A percentile compares a stretch with the other conserved stretches of the same genome.
These are phyloP conservation scores for Apis dorsata DNA, from an alignment of 1,140 invertebrate species.

Conservation along the genomic window DNA sequence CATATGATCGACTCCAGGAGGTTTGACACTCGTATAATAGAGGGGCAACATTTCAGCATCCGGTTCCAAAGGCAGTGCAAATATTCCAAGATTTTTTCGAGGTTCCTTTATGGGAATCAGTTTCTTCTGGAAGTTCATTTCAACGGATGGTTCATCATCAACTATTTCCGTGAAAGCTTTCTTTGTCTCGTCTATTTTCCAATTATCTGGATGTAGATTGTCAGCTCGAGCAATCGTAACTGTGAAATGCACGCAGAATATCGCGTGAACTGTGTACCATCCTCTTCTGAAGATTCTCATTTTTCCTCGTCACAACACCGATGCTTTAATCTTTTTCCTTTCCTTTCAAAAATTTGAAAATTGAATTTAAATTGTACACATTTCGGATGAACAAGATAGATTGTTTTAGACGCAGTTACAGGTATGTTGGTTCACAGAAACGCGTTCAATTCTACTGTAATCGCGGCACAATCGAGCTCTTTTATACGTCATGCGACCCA, in stretches of 20 bases:
- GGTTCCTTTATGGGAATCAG: slow-evolving; percentile 35
- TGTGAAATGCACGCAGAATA: slow-evolving; percentile 23
- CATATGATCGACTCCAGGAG: slow-evolving; percentile 76
- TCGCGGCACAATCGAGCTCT: slow-evolving; percentile 58
- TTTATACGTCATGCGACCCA: slow-evolving; percentile 70
- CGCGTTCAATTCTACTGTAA: slow-evolving; percentile 67
- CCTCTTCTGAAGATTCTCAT: slow-evolving; percentile 24
- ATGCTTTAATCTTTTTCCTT: neutral
- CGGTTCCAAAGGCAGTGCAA: slow-evolving; percentile 60
- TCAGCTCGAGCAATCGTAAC: neutral
- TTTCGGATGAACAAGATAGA: neutral
- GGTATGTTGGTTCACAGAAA: slow-evolving; percentile 24
- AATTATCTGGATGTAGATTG: neutral
- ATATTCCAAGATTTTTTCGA: neutral
- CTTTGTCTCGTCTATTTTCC: neutral
- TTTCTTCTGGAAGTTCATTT: neutral
- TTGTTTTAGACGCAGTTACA: neutral
- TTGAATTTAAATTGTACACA: neutral
- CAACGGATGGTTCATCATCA: neutral
- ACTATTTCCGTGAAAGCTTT: neutral
- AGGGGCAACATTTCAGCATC: slow-evolving; percentile 76
- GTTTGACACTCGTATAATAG: slow-evolving; percentile 70
- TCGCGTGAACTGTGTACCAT: neutral
- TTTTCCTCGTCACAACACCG: neutral
- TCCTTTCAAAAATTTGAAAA: neutral